These are phyloP conservation scores for Meda fulgida DNA, from an alignment of 2,797 vertebrate species.

Conservation along the genomic window DNA sequence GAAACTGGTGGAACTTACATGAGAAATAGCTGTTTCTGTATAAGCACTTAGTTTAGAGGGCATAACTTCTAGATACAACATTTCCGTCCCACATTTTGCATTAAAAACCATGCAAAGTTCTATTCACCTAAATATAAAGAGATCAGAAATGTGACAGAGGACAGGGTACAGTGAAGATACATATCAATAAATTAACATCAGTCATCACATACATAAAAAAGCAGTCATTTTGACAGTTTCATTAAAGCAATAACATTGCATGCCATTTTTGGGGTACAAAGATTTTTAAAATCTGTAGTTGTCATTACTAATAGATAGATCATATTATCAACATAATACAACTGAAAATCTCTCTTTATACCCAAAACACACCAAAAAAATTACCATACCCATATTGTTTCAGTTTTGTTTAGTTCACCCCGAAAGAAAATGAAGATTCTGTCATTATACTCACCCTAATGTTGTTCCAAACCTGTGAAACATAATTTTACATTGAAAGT, in stretches of 20 bases:
- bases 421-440: not conserved
- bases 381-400: slow-evolving; percentile 17
- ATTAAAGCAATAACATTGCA: slow-evolving; percentile 56
- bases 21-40: slow-evolving; percentile 44
- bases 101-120: slow-evolving; percentile 44
- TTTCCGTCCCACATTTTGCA: slow-evolving; percentile 42
- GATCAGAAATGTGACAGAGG: slow-evolving; percentile 14
- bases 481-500: not conserved
- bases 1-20: slow-evolving; percentile 46
- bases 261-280: slow-evolving; percentile 55
- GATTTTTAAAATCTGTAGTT: slow-evolving; percentile 35
- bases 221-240: slow-evolving; percentile 43
- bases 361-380: slow-evolving; percentile 7
- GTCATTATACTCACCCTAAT: not conserved
- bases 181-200: slow-evolving; percentile 45
- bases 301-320: slow-evolving; percentile 25
- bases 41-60: slow-evolving; percentile 28
- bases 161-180: slow-evolving; percentile 23
- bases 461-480: not conserved
- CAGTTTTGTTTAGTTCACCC: not conserved
- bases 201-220: slow-evolving; percentile 47
- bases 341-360: slow-evolving; percentile 16
- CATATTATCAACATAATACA: slow-evolving; percentile 6
- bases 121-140: slow-evolving; percentile 20
- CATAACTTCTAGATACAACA: slow-evolving; percentile 35